Base-by-base conservation (phyloP, 2,113 vertebrate genomes). In the Cynocephalus volans region DNA sequence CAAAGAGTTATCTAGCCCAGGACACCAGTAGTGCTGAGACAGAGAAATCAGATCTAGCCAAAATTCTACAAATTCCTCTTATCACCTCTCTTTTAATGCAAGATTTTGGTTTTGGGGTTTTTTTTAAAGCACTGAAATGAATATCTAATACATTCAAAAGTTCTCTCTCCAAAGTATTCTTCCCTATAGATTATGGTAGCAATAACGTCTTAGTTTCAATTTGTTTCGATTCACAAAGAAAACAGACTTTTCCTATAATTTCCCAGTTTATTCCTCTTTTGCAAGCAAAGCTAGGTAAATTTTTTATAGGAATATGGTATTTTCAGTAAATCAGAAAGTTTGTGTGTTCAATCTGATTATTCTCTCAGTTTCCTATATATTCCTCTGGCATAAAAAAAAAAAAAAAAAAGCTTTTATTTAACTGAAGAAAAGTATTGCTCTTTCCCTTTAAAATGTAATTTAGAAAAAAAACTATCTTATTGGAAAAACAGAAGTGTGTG, bases 241-340 rank as follows among this genome's bases (percentile, higher is more conserved):
- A 97, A 73, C 2, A 92, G 93, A 76, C 60, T 95, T 92, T 89
- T 98, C 96, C 52, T 76, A 33, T 73, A n/a, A 93, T 92, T 96
- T 87, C 58, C 11, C 77, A 50, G 54, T 82, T 96, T 97, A 54
- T 97, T 97, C 77, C 93, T 80, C 92, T 96, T 97, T 60, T 93
- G 52, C 65, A 98, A 98, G 52, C 95, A 79, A 96, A 96, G 94
- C 60, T 76, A 90, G 95, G 93, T 96, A 97, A 92, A 89, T 75
- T 92, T n/a, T 95, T 79, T 89, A 96, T n/a, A 97, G 45, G 54
- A 45, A 97, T 89, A 86, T 82, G 87, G 85, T 76, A 90, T 77
- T 94, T 97, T 93, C 5, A 58, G 21, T 73, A 96, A 88, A 96
- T 97, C 93, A 76, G 97, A 96, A 93, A 93, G 54, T 87, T 96